Evolutionary conservation across 2,113 vertebrate species (phyloP).

Genomic region (Lepisosteus osseus): DNA sequence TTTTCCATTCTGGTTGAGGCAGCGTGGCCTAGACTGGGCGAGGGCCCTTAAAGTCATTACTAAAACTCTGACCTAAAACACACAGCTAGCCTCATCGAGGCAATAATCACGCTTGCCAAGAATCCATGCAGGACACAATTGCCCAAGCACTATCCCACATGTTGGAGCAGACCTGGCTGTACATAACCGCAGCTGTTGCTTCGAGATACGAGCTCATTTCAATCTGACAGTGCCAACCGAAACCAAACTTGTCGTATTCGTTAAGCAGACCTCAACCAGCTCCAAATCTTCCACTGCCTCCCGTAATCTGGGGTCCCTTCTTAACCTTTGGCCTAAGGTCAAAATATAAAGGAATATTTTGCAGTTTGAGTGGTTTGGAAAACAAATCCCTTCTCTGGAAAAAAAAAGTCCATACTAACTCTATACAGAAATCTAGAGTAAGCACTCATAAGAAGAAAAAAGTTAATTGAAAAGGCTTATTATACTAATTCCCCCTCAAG

Average conservation of each 20-base stretch:
- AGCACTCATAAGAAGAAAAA: neutral
- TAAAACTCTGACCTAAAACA: slow-evolving; percentile 8
- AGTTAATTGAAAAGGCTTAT: neutral
- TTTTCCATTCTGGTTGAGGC: slow-evolving; percentile 27
- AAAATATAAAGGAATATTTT: too few relatives aligned
- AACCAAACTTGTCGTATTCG: too few relatives aligned
- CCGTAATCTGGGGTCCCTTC: too few relatives aligned
- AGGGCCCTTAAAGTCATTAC: neutral
- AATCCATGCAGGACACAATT: slow-evolving; percentile 32
- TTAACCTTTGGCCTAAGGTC: too few relatives aligned
- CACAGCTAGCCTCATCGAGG: slow-evolving; percentile 11
- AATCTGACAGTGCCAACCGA: too few relatives aligned
- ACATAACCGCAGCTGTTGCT: neutral
- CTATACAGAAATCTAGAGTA: slow-evolving; percentile 21
- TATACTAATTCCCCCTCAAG: too few relatives aligned
- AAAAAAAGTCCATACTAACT: slow-evolving; percentile 5
- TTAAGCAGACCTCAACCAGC: too few relatives aligned
- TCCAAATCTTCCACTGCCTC: too few relatives aligned
- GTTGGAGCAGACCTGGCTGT: slow-evolving; percentile 15
- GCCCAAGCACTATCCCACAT: slow-evolving; percentile 2
- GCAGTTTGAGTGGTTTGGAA: too few relatives aligned
- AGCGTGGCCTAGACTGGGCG: neutral
- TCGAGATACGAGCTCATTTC: slow-evolving; percentile 5
- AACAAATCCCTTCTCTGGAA: too few relatives aligned
- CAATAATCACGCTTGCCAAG: slow-evolving; percentile 13